phyloP scores from a whole-genome alignment of 2,113 vertebrate species.

The Xiphophorus maculatus region DNA sequence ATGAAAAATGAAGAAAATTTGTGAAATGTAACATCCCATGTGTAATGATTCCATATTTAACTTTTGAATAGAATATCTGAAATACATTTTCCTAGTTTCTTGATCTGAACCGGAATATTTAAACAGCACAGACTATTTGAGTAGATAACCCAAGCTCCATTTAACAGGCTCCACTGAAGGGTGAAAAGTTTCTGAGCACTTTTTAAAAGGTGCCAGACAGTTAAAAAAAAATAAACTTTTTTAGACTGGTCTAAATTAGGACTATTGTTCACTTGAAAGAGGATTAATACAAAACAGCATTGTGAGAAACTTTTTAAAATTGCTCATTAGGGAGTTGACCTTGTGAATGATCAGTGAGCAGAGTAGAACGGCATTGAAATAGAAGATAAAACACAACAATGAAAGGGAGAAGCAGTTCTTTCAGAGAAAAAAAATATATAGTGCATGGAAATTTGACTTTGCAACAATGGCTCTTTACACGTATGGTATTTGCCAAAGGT shows the following conservation, averaged over 20 bases:
- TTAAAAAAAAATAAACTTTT: not conserved
- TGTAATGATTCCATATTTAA: not conserved
- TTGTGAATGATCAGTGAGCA: conserved; percentile 2
- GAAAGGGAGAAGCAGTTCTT: not conserved
- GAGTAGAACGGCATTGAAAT: not conserved
- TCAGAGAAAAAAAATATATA: not conserved
- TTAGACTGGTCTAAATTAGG: conserved; percentile 28
- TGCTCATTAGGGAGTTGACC: conserved; percentile 2
- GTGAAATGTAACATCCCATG: not conserved
- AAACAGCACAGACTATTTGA: not conserved
- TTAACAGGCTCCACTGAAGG: not conserved
- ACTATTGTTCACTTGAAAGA: conserved; percentile 13
- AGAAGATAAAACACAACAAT: conserved; percentile 1
- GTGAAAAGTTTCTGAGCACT: not conserved
- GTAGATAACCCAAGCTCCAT: not conserved
- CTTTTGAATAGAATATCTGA: not conserved
- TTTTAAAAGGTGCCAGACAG: no score
- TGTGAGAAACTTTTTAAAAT: conserved; percentile 2
- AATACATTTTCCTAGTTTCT: not conserved
- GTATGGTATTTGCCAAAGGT: not conserved
- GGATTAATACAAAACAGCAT: conserved; percentile 8
- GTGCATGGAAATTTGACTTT: not conserved
- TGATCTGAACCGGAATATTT: not conserved
- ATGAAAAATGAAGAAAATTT: not conserved
- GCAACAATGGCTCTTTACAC: not conserved